Base-by-base conservation (phyloP, 2,888 invertebrate species). In the Branchellion lobata region DNA sequence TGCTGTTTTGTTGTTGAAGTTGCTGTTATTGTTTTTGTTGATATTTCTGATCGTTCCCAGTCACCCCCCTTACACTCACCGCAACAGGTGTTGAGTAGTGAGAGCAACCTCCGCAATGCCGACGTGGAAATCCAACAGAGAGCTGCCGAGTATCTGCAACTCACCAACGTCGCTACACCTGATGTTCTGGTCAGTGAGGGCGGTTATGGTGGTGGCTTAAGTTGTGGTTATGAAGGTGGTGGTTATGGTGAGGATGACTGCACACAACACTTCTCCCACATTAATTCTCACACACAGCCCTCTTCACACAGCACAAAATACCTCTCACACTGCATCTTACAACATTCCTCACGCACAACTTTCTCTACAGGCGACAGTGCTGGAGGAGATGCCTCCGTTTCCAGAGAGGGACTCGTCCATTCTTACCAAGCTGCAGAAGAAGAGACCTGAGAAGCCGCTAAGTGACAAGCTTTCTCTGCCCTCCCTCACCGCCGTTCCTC, bases 361-460 rank as follows among this genome's bases (percentile, higher is more conserved):
- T n/a, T 14, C 40, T 5, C 40, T 5, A 40, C 84, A 91, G 90
- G 97, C 97, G 33, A 98, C 97, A 77, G 97, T 98, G 76, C 89
- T 99, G 84, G 99, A 99, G 90, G 99, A 99, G 90, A 99, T 99
- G 99, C 99, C 99, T 82, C 97, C 98, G 77, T 99, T 98, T 89
- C 96, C 99, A 2, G 99, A 99, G 89, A 91, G 98, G 83, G 97
- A 97, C 89, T 97, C 96, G 81, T 96, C 96, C 21, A 96, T 99
- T 85, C 90, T 99, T 84, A 95, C 96, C 78, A 97, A 98, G 83
- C 90, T 99, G 85, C 98, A 99, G 89, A 98, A 98, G 90, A 97
- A 97, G 89, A 96, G 80, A n/a, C 83, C 82, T 8, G 82, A 83
- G 29, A 81, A 82, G 40, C 11, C 61, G n/a, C 61, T 57, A 3